Conservation (phyloP, 2,113 vertebrate genomes). For the Clarias macrocephalus region DNA sequence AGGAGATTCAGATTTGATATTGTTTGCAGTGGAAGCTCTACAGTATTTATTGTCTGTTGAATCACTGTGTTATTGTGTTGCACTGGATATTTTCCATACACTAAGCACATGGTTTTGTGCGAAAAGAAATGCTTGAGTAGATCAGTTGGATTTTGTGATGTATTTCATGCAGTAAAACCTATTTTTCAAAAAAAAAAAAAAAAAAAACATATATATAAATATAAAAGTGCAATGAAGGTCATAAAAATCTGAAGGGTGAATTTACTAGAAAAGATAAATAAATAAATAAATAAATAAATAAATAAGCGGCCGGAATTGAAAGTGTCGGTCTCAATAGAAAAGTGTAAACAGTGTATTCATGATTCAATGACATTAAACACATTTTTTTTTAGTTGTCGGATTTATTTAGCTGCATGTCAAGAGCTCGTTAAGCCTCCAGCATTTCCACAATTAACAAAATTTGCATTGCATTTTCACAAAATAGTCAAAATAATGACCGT, state of each 20-base stretch:
- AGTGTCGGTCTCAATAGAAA: background rate
- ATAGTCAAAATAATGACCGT: too few species aligned
- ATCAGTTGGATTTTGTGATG: background rate
- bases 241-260: background rate
- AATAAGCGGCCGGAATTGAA: background rate
- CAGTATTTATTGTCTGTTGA: background rate
- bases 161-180: slow-evolving; percentile 18
- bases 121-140: background rate
- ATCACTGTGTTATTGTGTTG: background rate
- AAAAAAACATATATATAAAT: background rate
- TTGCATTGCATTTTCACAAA: background rate
- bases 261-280: background rate
- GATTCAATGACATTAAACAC: background rate
- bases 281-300: background rate
- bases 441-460: background rate
- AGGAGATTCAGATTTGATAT: background rate
- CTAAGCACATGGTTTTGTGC: background rate
- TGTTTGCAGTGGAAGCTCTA: slow-evolving; percentile 13
- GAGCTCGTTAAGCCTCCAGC: background rate
- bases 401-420: background rate
- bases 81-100: background rate
- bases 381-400: background rate
- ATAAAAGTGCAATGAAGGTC: background rate
- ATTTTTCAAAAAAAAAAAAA: background rate
- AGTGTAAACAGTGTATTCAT: background rate